These are phyloP conservation scores for Cephus rjabovi DNA, from an alignment of 2,888 invertebrate species.

Conservation along the genomic window DNA sequence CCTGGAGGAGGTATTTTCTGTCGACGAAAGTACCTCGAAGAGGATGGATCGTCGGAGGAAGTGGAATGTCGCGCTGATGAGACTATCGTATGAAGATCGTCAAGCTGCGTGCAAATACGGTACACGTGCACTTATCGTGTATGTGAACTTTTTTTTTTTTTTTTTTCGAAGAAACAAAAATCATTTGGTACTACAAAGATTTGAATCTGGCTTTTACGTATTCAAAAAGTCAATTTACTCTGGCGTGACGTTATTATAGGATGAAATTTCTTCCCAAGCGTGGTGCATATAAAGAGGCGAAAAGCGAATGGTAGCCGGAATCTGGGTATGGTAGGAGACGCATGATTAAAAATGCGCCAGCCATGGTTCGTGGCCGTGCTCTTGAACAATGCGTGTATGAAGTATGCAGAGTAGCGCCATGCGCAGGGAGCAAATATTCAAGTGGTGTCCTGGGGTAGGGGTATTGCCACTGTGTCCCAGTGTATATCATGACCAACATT, in stretches of 20 bases:
- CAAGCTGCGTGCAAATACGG: background rate
- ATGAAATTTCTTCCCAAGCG: background rate
- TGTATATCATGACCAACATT: background rate
- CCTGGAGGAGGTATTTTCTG: background rate
- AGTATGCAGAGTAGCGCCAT: conserved; percentile 28
- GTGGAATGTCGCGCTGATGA: background rate
- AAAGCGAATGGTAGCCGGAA: background rate
- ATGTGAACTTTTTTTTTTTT: background rate
- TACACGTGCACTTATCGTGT: background rate
- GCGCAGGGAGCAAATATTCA: conserved; percentile 22
- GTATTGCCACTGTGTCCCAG: background rate
- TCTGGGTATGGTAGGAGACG: conserved; percentile 15
- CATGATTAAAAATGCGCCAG: conserved; percentile 41
- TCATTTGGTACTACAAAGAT: background rate
- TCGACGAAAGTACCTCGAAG: background rate
- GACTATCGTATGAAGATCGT: background rate
- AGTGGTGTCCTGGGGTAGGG: background rate
- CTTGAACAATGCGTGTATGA: conserved; percentile 38
- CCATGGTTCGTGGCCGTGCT: conserved; percentile 16
- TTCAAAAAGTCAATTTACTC: background rate
- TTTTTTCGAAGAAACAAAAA: background rate
- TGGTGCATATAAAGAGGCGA: background rate
- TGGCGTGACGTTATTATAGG: background rate
- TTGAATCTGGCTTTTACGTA: background rate
- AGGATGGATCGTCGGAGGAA: background rate